Evolutionary conservation across 2,113 vertebrate genomes (phyloP).

Genomic region (Cyphomyrus discorhynchus): DNA sequence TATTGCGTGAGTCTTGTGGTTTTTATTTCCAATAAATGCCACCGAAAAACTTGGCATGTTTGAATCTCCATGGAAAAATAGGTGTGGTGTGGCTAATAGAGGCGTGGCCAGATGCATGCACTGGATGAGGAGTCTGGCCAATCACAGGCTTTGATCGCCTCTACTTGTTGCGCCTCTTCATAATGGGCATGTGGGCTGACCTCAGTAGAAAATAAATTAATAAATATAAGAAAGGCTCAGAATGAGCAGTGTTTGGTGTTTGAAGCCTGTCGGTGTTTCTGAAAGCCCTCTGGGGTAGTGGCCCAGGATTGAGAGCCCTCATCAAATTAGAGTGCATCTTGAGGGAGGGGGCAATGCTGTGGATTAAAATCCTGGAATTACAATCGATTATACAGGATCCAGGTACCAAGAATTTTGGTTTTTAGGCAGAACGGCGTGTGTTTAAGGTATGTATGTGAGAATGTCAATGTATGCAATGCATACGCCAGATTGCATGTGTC

Average conservation of each 20-base stretch:
- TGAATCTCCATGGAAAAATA: not conserved
- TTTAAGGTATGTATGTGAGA: not conserved
- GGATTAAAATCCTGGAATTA: not conserved
- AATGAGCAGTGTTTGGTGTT: not conserved
- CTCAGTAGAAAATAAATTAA: not conserved
- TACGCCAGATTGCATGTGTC: not conserved
- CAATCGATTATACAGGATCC: not conserved
- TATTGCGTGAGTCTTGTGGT: not conserved
- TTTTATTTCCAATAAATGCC: not conserved
- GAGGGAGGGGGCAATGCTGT: not conserved
- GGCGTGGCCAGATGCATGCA: not conserved
- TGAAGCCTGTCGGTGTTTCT: not conserved
- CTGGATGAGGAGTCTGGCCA: not conserved
- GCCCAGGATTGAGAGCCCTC: not conserved
- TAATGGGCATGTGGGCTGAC: not conserved
- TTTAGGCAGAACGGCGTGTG: not conserved
- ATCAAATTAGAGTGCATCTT: not conserved
- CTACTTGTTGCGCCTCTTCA: not conserved
- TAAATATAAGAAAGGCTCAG: not conserved
- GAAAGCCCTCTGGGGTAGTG: not conserved
- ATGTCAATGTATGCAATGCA: not conserved
- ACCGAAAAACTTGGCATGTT: not conserved
- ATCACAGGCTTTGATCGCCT: not conserved
- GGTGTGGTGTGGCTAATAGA: not conserved
- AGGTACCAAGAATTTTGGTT: not conserved